Base-by-base conservation (phyloP, 1,140 invertebrate species). In the Achroia grisella region DNA sequence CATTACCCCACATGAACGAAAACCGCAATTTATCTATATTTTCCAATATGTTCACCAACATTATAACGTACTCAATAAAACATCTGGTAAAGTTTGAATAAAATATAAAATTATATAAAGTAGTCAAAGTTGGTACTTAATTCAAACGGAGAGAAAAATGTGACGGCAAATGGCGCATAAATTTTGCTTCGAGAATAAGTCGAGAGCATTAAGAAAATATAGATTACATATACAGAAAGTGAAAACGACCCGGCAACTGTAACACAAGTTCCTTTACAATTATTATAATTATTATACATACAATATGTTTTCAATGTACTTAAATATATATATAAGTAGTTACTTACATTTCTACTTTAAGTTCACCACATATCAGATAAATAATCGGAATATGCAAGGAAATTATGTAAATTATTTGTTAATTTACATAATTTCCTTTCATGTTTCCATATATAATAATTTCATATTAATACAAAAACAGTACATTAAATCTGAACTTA, bases 121-220 rank as follows among this genome's bases (percentile, higher is more conserved):
- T 53, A 47, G 50, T 54, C 40, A 57, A 58, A 67, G 54, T 67
- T 61, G 39, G 48, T 49, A 62, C 55, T 48, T 67, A 66, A 67
- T 71, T 68, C 61, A 62, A 65, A 56, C 55, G 60, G 44, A 56
- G 52, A 74, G 51, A 63, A 55, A 59, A 57, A 70, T 57, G 64
- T 61, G 44, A 54, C 57, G 41, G 69, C 62, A 72, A 79, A 79
- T 69, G 62, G 64, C 62, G 51, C 67, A 75, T 80, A 75, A 71
- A 76, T 76, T 72, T 67, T 59, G 47, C 59, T 68, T 74, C 59
- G 43, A 61, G 56, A 68, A 71, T 66, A 73, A 74, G 61, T 65
- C 59, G 52, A 62, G 64, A 47, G 55, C 72, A 70, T 72, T 77
- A 72, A 67, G 64, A 64, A 70, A 68, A 72, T 68, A 66, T 74